A percentile compares a stretch with the other conserved stretches of the same genome.
These are phyloP conservation scores for Thrips palmi DNA, from an alignment of 1,140 invertebrate species.

Conservation along the genomic window DNA sequence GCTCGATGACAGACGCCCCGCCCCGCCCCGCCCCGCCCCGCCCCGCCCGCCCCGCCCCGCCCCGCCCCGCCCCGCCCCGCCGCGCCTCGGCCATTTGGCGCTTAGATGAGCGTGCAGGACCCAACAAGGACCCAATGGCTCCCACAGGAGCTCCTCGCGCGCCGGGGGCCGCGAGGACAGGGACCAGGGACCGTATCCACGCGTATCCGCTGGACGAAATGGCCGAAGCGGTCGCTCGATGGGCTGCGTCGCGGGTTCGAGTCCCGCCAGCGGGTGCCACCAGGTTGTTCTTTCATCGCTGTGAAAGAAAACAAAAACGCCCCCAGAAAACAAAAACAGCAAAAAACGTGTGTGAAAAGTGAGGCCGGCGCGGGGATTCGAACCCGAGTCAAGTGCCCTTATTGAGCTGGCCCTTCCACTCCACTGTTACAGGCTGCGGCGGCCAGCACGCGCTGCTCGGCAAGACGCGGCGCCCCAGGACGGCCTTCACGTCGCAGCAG, in stretches of 20 bases:
- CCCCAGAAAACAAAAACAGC: neutral
- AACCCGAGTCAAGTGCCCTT: neutral
- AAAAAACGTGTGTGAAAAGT: neutral
- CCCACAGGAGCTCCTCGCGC: neutral
- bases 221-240: neutral
- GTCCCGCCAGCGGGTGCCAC: neutral
- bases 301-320: neutral
- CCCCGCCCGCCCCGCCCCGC: neutral
- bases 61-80: neutral
- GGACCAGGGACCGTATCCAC: neutral
- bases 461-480: constrained; percentile 87
- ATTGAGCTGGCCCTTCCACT: neutral
- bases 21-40: neutral
- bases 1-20: neutral
- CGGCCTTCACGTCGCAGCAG: constrained; percentile 96
- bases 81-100: neutral
- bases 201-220: neutral
- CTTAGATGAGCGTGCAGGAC: constrained; percentile 1
- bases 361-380: neutral
- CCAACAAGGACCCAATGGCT: constrained; percentile 2
- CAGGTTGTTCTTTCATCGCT: neutral
- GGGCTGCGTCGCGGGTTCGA: constrained; percentile 1
- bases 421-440: constrained; percentile 29
- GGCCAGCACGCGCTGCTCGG: constrained; percentile 66
- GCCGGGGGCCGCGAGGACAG: neutral